phyloP scores from a whole-genome alignment of 2,797 vertebrate species.

The Coreius guichenoti region DNA sequence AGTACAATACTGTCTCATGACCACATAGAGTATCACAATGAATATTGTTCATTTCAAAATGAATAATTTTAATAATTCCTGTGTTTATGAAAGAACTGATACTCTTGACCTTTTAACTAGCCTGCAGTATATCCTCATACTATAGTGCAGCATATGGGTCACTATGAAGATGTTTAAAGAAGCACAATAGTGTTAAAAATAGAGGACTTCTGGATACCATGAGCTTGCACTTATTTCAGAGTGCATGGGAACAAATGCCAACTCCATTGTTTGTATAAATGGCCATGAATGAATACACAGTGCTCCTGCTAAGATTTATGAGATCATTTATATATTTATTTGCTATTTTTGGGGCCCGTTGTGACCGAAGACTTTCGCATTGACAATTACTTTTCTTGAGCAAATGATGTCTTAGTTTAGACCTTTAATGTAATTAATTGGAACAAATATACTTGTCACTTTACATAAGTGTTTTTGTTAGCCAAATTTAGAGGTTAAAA shows the following conservation, averaged over 20 bases:
- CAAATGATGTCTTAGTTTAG: slow-evolving; percentile 43
- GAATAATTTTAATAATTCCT: neutral
- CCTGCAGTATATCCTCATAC: neutral
- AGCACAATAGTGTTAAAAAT: slow-evolving; percentile 38
- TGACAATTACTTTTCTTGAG: neutral
- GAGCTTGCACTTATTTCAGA: slow-evolving; percentile 38
- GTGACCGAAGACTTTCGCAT: neutral
- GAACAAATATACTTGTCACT: slow-evolving; percentile 13
- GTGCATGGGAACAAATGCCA: slow-evolving; percentile 42
- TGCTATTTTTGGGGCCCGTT: slow-evolving; percentile 20
- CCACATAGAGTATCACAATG: neutral
- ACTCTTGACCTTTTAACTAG: neutral
- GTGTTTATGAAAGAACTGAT: neutral
- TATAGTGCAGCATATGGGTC: slow-evolving; percentile 27
- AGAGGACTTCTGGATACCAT: slow-evolving; percentile 29
- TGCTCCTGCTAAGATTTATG: slow-evolving; percentile 45
- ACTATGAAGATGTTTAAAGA: slow-evolving; percentile 20
- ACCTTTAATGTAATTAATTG: slow-evolving; percentile 45
- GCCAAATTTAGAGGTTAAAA: slow-evolving; percentile 33
- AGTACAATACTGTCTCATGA: neutral
- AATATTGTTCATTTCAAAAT: neutral
- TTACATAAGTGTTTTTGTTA: slow-evolving; percentile 20
- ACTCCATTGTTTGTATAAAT: slow-evolving; percentile 49
- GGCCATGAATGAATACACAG: slow-evolving; percentile 17
- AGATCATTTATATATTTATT: slow-evolving; percentile 27